Conservation (phyloP, 2,888 invertebrate species). For the Agapetus fuscipes region DNA sequence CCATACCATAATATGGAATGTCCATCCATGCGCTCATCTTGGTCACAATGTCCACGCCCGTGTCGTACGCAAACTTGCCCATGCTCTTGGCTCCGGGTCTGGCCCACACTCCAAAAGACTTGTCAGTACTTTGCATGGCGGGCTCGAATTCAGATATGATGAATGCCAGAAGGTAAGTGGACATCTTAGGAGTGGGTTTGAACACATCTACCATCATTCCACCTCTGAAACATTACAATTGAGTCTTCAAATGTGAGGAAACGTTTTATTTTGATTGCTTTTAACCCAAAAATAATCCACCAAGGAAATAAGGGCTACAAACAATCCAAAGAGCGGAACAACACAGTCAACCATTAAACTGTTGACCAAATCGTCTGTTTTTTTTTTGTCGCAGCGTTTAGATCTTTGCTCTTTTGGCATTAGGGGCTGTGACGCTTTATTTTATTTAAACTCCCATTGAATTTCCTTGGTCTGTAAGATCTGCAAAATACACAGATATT, state of each 20-base stretch:
- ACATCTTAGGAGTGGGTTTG: slow-evolving; percentile 55
- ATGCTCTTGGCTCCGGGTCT: slow-evolving; percentile 36
- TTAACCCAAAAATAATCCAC: too few relatives aligned
- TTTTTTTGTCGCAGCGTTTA: too few relatives aligned
- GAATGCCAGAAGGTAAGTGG: slow-evolving; percentile 77
- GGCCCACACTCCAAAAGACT: slow-evolving; percentile 32
- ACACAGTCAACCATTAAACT: too few relatives aligned
- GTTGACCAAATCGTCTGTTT: too few relatives aligned
- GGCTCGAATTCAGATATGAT: slow-evolving; percentile 65
- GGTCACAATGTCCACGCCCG: slow-evolving; percentile 36
- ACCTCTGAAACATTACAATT: background rate
- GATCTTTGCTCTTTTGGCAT: too few relatives aligned
- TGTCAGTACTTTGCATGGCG: slow-evolving; percentile 2
- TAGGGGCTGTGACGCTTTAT: too few relatives aligned
- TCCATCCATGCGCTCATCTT: slow-evolving; percentile 50
- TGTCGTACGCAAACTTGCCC: slow-evolving; percentile 34
- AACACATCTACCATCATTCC: slow-evolving; percentile 36
- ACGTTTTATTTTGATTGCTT: background rate
- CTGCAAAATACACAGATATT: too few relatives aligned
- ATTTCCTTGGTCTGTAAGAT: too few relatives aligned
- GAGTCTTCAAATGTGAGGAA: background rate
- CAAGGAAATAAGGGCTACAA: too few relatives aligned
- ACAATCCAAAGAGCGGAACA: too few relatives aligned
- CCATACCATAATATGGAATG: slow-evolving; percentile 37
- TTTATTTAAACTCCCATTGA: too few relatives aligned